Conservation (phyloP, 30 jellyfish, hydroid and myxozoan species). For the Aurelia aurita region DNA sequence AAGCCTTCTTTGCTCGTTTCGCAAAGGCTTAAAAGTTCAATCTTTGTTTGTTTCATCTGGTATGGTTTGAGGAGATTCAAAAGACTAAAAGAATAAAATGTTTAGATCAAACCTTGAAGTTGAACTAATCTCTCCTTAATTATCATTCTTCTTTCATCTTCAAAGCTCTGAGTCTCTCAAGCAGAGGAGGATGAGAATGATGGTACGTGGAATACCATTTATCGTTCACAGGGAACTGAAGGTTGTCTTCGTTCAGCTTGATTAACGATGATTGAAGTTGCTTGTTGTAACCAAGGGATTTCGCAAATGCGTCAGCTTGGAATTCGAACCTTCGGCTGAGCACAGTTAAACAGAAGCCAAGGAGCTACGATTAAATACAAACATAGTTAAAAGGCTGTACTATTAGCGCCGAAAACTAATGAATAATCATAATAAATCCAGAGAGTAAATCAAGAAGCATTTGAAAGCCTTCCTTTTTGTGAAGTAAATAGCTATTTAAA, state of each 20-base stretch:
- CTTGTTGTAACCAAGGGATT: constrained; percentile 66
- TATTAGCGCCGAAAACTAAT: too few species aligned
- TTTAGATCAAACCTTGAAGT: constrained; percentile 6
- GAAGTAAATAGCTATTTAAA: too few species aligned
- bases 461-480: too few species aligned
- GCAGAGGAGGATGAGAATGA: constrained; percentile 97
- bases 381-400: too few species aligned
- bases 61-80: too few species aligned
- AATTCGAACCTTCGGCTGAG: constrained; percentile 94
- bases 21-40: too few species aligned
- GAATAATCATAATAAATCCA: too few species aligned
- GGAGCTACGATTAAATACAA: constrained; percentile 51
- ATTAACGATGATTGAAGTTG: constrained; percentile 83
- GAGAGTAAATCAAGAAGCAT: too few species aligned
- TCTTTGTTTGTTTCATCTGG: too few species aligned
- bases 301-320: constrained; percentile 96
- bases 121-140: not conserved
- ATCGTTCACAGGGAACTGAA: constrained; percentile 94
- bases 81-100: not conserved
- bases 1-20: too few species aligned
- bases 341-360: constrained; percentile 88
- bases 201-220: constrained; percentile 87
- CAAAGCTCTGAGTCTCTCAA: constrained; percentile 89
- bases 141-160: constrained; percentile 60
- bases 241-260: constrained; percentile 85